These are phyloP conservation scores for Lepilemur septentrionalis DNA, from an alignment of 2,797 vertebrate species.

Conservation along the genomic window DNA sequence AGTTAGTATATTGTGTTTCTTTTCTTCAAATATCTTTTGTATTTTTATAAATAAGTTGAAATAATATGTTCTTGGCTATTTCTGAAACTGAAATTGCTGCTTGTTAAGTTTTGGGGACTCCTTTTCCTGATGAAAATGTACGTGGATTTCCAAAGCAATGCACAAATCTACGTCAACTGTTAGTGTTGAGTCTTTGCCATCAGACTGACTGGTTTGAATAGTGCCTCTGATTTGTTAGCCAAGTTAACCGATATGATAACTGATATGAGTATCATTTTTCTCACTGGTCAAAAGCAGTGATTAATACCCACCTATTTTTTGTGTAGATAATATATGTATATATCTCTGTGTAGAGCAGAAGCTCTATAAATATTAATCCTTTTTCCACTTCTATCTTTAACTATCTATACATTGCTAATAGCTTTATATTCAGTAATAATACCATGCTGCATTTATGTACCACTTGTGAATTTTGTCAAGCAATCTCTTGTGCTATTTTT, in stretches of 20 bases:
- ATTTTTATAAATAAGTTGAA: background rate
- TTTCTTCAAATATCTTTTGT: conserved; percentile 19
- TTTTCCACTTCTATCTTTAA: background rate
- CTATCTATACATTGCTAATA: background rate
- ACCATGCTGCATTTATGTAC: background rate
- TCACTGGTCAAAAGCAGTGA: background rate
- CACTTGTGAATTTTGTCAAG: background rate
- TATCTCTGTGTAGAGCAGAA: background rate
- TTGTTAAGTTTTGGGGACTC: background rate
- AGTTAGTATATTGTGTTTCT: background rate
- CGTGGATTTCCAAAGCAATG: background rate
- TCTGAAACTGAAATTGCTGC: background rate
- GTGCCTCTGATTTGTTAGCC: background rate
- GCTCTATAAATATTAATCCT: background rate
- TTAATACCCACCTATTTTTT: background rate
- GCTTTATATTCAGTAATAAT: background rate
- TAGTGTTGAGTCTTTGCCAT: background rate
- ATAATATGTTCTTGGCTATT: background rate
- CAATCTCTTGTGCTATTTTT: background rate
- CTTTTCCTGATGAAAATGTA: background rate
- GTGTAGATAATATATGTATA: background rate
- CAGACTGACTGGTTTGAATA: background rate
- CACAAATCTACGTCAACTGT: accelerated
- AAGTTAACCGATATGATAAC: background rate
- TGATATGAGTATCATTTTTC: background rate